These are phyloP conservation scores for Hydrolagus colliei DNA, from an alignment of 2,797 vertebrate species.

Conservation along the genomic window DNA sequence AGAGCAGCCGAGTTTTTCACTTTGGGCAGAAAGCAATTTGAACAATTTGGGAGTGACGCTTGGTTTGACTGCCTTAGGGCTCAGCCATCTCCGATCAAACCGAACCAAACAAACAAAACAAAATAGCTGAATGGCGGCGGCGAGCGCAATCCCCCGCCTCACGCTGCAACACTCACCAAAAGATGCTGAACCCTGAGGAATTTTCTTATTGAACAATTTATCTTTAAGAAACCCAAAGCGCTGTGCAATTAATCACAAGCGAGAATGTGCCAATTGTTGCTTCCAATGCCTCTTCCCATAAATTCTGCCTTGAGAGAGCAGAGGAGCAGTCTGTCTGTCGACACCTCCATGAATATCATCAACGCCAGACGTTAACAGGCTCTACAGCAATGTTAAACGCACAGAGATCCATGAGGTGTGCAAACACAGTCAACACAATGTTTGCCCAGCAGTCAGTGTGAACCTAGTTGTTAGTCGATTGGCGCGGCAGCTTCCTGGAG, in stretches of 20 bases:
- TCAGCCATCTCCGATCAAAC: not conserved
- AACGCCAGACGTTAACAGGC: not conserved
- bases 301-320: too few species aligned
- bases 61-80: not conserved
- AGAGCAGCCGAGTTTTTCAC: too few species aligned
- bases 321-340: too few species aligned
- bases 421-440: too few species aligned
- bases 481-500: too few species aligned
- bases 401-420: too few species aligned
- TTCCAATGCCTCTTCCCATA: not conserved
- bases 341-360: not conserved
- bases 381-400: not conserved
- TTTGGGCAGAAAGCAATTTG: too few species aligned
- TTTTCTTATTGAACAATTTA: not conserved
- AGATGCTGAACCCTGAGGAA: not conserved
- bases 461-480: too few species aligned
- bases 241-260: not conserved
- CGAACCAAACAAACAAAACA: too few species aligned
- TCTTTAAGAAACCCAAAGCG: not conserved
- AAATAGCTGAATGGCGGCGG: not conserved
- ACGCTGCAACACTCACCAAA: not conserved
- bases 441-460: too few species aligned
- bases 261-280: not conserved
- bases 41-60: too few species aligned
- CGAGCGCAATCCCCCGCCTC: not conserved